Base-by-base conservation (phyloP, 2,888 invertebrate species). In the Pandemis heparana region DNA sequence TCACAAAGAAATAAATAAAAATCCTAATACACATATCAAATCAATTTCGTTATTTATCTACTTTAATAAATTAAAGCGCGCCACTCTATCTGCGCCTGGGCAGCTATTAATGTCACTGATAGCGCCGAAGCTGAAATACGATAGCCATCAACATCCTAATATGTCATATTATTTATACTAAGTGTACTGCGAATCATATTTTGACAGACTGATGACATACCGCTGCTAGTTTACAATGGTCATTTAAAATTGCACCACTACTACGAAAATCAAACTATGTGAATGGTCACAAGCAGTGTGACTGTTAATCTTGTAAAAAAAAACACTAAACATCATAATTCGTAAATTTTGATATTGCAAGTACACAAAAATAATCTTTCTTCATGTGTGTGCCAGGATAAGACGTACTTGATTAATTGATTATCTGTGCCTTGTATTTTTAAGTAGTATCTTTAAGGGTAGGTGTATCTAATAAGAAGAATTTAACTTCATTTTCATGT, bases 101-200 rank as follows among this genome's bases (percentile, higher is more conserved):
- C 74, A 62, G 39, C 64, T 64, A 65, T 74, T 70, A 74, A 70
- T 61, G 74, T 74, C 74, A 53, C 74, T 73, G 74, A 74, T 74
- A 74, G 65, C 65, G 66, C 56, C 14, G 38, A n/a, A 32, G 68
- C 69, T 65, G 72, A 23, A 46, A 69, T 74, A 70, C 38, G 70
- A 70, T 61, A 60, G 60, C 63, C 60, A 65, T 74, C 70, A 65
- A 70, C 65, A 68, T 72, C 71, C 67, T 73, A 73, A 73, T 63
- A 73, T 73, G 73, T 64, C 64, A 69, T 68, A 73, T 64, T 73
- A 67, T 67, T 72, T 67, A 62, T 51, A 66, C 66, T 43, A 64
- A 64, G 43, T 64, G 43, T 64, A 43, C 60, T 59, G 23, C 59
- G 46, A 56, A 23, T 60, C 38, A 71, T 60, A 65, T 60, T 71